Percentiles rank a stretch among this genome's conserved stretches.
phyloP scores from a whole-genome alignment of 2,888 invertebrate species.

The Chrysotoxum bicinctum region DNA sequence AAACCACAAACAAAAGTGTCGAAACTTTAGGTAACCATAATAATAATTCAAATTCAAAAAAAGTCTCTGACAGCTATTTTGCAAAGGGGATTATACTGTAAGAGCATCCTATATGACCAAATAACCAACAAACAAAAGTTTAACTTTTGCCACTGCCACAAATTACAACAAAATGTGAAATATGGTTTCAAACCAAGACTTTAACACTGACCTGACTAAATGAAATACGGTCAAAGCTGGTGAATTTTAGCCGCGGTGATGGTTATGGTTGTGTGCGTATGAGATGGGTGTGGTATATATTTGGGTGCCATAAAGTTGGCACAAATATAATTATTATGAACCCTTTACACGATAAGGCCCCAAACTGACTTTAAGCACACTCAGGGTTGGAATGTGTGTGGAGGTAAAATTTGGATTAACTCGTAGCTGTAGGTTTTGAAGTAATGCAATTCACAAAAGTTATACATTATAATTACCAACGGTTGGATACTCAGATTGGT shows the following conservation, averaged over 20 bases:
- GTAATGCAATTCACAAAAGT: neutral
- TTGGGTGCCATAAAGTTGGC: neutral
- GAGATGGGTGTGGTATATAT: neutral
- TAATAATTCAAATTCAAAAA: neutral
- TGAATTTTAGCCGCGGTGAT: neutral
- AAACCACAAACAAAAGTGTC: neutral
- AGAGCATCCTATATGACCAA: neutral
- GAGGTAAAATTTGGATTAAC: neutral
- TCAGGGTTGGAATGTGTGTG: neutral
- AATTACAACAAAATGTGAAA: neutral
- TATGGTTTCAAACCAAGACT: neutral
- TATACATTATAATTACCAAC: neutral
- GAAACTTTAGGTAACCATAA: neutral
- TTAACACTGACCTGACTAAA: slow-evolving; percentile 1
- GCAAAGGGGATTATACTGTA: neutral
- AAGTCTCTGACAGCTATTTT: neutral
- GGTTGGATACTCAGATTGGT: neutral
- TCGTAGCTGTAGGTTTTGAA: neutral
- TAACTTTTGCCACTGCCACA: neutral
- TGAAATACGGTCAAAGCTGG: neutral
- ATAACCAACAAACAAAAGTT: neutral
- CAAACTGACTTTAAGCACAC: neutral
- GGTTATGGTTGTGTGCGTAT: neutral
- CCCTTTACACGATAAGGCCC: neutral
- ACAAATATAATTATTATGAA: neutral